These are phyloP conservation scores for Trachymyrmex cornetzi DNA, from an alignment of 1,140 invertebrate genomes.

Conservation along the genomic window DNA sequence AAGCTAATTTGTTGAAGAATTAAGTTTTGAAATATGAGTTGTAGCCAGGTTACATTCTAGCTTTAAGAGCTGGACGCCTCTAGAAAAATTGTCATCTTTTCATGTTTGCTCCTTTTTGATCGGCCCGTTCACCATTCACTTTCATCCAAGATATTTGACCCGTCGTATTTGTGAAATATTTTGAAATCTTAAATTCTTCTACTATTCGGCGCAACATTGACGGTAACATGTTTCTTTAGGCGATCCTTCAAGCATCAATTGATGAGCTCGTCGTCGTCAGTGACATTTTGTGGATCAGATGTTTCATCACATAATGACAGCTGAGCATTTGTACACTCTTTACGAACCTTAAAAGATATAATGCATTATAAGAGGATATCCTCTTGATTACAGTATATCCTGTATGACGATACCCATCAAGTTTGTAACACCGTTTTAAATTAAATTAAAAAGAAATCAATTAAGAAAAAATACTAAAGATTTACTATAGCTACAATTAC, in stretches of 20 bases:
- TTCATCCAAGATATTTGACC: slow-evolving; percentile 63
- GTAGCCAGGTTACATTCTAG: slow-evolving; percentile 32
- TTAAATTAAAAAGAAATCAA: background rate
- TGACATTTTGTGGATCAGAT: slow-evolving; percentile 15
- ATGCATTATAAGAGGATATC: background rate
- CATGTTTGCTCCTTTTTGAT: slow-evolving; percentile 65
- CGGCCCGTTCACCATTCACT: slow-evolving; percentile 44
- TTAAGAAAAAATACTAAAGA: background rate
- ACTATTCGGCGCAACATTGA: slow-evolving; percentile 51
- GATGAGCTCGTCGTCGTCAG: background rate
- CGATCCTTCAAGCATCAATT: slow-evolving; percentile 7
- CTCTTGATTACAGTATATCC: background rate
- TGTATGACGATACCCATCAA: background rate
- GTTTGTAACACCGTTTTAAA: background rate
- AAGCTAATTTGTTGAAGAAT: slow-evolving; percentile 84
- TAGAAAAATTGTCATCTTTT: slow-evolving; percentile 79
- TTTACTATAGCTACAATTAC: background rate
- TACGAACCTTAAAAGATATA: background rate
- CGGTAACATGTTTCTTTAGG: slow-evolving; percentile 72
- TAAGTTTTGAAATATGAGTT: slow-evolving; percentile 84
- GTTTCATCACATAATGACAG: slow-evolving; percentile 14
- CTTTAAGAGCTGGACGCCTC: slow-evolving; percentile 41
- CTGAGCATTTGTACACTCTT: background rate
- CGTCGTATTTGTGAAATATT: slow-evolving; percentile 77
- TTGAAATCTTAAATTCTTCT: slow-evolving; percentile 75